Percentiles rank a stretch among this genome's conserved stretches.
These are phyloP conservation scores for Equus przewalskii DNA, from an alignment of 2,113 vertebrate genomes.

Conservation along the genomic window DNA sequence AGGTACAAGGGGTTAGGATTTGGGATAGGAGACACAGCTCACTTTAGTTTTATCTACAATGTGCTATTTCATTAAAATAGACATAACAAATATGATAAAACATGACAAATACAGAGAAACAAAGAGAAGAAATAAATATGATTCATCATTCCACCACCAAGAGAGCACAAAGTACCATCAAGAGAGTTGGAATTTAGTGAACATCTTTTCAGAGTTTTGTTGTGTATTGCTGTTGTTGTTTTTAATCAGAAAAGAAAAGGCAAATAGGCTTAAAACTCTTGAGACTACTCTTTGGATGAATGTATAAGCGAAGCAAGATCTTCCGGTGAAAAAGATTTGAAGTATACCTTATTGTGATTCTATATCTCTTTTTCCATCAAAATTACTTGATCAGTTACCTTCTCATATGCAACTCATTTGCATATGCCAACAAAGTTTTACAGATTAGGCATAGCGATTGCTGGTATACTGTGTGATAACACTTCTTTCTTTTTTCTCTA, in stretches of 20 bases:
- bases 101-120: not conserved
- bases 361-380: not conserved
- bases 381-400: not conserved
- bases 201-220: not conserved
- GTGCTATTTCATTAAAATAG: not conserved
- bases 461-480: not conserved
- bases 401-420: not conserved
- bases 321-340: not conserved
- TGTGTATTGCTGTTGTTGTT: not conserved
- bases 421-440: not conserved
- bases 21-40: not conserved
- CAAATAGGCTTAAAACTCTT: not conserved
- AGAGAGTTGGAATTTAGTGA: not conserved
- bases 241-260: not conserved
- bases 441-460: not conserved
- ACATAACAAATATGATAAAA: not conserved
- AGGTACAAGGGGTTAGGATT: not conserved
- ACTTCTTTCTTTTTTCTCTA: not conserved
- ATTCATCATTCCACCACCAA: not conserved
- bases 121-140: not conserved
- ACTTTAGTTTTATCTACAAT: not conserved
- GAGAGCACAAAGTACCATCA: not conserved
- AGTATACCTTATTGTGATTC: not conserved
- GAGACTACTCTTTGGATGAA: not conserved
- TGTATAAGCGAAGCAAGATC: not conserved